phyloP scores from a whole-genome alignment of 1,140 invertebrate genomes.

The Conopomorpha cramerella region DNA sequence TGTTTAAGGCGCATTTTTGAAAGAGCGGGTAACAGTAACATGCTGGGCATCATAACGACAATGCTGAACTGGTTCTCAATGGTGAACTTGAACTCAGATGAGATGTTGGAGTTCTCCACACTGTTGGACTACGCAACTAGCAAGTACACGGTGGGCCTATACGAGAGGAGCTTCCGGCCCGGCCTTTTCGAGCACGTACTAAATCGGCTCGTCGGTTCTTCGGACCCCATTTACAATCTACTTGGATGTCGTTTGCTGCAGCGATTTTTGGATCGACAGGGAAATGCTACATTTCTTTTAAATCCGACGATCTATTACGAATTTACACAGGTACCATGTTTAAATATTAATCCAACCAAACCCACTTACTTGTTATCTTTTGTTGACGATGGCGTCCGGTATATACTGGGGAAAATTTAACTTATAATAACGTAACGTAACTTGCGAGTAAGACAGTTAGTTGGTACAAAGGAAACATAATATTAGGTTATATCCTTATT shows the following conservation, averaged over 20 bases:
- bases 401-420: too few species aligned
- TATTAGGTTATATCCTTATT: too few species aligned
- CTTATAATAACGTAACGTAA: too few species aligned
- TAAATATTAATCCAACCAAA: too few species aligned
- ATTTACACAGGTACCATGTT: conserved; percentile 33
- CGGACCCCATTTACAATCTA: conserved; percentile 44
- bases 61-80: conserved; percentile 28
- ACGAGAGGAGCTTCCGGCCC: conserved; percentile 40
- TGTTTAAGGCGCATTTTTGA: conserved; percentile 31
- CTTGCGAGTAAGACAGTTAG: too few species aligned
- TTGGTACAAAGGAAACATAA: too few species aligned
- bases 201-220: conserved; percentile 38
- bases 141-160: conserved; percentile 35
- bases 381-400: too few species aligned
- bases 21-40: conserved; percentile 37
- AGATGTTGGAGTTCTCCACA: conserved; percentile 50
- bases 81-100: conserved; percentile 30
- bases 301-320: conserved; percentile 61
- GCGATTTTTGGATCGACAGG: conserved; percentile 58
- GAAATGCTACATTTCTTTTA: conserved; percentile 50
- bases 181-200: conserved; percentile 50
- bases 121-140: conserved; percentile 55
- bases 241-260: conserved; percentile 61
- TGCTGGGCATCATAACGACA: conserved; percentile 21
- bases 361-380: too few species aligned